Conservation (phyloP, 2,113 vertebrate genomes). For the Pollimyrus isidori region DNA sequence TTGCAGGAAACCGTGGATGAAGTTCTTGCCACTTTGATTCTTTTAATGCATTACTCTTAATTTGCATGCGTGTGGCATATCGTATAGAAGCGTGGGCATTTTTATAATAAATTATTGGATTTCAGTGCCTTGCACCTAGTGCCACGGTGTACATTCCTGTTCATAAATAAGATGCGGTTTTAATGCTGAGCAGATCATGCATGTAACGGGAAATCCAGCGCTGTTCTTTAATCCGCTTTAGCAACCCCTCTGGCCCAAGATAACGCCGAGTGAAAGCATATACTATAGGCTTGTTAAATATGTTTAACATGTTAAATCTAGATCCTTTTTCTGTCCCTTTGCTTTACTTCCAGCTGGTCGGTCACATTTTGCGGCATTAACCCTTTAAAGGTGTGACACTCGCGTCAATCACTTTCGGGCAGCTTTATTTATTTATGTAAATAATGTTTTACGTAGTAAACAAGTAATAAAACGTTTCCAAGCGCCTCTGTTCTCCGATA, state of each 20-base stretch:
- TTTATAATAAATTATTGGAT: background rate
- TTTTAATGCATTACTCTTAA: background rate
- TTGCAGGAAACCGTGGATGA: background rate
- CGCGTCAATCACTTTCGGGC: background rate
- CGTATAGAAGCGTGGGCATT: background rate
- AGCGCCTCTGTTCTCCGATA: background rate
- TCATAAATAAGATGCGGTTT: background rate
- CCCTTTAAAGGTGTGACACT: background rate
- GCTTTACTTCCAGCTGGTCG: background rate
- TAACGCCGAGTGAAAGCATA: background rate
- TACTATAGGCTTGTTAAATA: background rate
- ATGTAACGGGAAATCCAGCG: background rate
- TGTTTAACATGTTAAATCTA: background rate
- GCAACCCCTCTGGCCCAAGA: background rate
- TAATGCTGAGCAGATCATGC: background rate
- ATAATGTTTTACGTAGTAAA: background rate
- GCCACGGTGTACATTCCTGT: background rate
- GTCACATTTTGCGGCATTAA: background rate
- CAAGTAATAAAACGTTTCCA: background rate
- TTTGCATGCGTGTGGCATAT: background rate
- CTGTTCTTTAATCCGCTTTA: background rate
- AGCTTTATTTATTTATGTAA: background rate
- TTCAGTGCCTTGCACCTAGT: background rate
- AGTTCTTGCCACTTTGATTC: background rate
- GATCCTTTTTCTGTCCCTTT: background rate